Percentiles rank a stretch among this genome's conserved stretches.
Conservation (phyloP, 1,140 invertebrate genomes). For the Drosophila sucinea region DNA sequence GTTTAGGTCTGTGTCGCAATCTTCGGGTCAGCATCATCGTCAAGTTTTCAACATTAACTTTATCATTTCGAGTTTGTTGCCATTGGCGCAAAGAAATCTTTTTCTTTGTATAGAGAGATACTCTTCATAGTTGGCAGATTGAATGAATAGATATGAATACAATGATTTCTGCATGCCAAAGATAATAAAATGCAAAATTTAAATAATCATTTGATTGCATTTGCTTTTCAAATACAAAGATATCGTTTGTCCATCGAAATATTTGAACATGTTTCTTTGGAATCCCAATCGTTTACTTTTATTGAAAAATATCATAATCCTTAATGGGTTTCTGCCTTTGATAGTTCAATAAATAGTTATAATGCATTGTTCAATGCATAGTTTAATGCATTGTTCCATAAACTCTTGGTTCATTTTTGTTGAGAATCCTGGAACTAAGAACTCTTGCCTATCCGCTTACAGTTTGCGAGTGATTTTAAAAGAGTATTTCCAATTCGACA, state of each 20-base stretch:
- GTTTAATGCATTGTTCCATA: too few relatives aligned
- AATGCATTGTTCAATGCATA: too few relatives aligned
- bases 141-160: background rate
- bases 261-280: too few relatives aligned
- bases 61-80: conserved; percentile 52
- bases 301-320: too few relatives aligned
- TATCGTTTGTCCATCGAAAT: background rate
- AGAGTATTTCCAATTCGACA: background rate
- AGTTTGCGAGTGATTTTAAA: too few relatives aligned
- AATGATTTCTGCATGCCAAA: background rate
- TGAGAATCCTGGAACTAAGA: too few relatives aligned
- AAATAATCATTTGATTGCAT: background rate
- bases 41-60: conserved; percentile 24
- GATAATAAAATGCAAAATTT: conserved; percentile 10
- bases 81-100: conserved; percentile 34
- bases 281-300: too few relatives aligned
- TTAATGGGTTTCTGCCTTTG: too few relatives aligned
- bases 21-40: conserved; percentile 50
- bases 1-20: conserved; percentile 43
- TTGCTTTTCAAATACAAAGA: background rate
- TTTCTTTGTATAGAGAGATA: conserved; percentile 26
- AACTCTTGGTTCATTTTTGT: too few relatives aligned
- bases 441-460: too few relatives aligned
- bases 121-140: background rate
- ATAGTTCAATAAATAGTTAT: too few relatives aligned